Evolutionary conservation across 2,888 invertebrate genomes (phyloP), one percentile per base, ranked within the genome.

Genomic region (Cerceris ruficornis): DNA sequence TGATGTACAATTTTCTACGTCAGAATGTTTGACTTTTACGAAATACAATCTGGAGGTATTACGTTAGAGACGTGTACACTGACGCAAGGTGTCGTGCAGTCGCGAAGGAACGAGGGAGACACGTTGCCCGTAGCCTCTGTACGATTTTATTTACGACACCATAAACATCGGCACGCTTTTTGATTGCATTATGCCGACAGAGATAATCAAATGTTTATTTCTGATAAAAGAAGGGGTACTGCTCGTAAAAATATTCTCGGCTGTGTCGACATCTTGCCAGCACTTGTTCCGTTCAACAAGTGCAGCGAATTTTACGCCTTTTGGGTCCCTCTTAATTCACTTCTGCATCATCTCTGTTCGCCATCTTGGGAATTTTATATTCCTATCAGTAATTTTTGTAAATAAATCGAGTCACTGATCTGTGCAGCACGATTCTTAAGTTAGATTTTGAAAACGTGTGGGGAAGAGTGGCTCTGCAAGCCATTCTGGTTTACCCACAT

Each of bases 81-180:
- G 50, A n/a, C 46, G 11, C 46, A 46, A 13, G 50, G n/a, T n/a
- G 50, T 66, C 62, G 62, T 43, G n/a, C 14, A 7, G 50, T 11
- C 11, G 15, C 4, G 8, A 43, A 59, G 46, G 8, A 39, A 13
- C 14, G 41, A 62, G n/a, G 46, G 54, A 59, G 7, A 62, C 54
- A 28, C 52, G 57, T 52, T 49, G 15, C 17, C 14, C 65, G 66
- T 66, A 60, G 62, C 68, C 66, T 81, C 28, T 66, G 41, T 81
- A 79, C 77, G 80, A 84, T 85, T 88, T 85, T 87, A 87, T 88
- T 90, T 89, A 87, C 85, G 86, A 84, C 67, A 77, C 77, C 78
- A 82, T 88, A 88, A 89, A 90, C 82, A 87, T 86, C 75, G 80
- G 75, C 43, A 52, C 54, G 72, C 50, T 54, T 75, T 73, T 86